phyloP scores from a whole-genome alignment of 2,888 invertebrate genomes.

The Meghimatium bilineatum region DNA sequence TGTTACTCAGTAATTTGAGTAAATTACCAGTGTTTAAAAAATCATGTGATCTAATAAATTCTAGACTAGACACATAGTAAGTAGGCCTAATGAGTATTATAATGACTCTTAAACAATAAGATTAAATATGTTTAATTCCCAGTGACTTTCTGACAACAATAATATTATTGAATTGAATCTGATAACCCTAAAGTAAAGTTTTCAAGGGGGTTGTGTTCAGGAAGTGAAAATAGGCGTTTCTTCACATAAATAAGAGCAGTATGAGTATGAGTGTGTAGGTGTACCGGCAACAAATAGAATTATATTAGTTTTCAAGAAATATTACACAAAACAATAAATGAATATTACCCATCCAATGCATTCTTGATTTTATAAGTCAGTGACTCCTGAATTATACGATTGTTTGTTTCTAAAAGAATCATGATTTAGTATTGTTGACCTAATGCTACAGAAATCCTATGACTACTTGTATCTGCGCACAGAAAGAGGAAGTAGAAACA shows the following conservation, averaged over 20 bases:
- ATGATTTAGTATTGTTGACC: conserved; percentile 62
- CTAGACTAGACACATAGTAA: too few relatives aligned
- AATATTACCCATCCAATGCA: conserved; percentile 93
- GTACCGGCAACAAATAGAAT: neutral
- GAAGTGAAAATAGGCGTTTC: conserved; percentile 52
- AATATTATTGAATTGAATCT: too few relatives aligned
- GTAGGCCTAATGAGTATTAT: too few relatives aligned
- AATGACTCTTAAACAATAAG: too few relatives aligned
- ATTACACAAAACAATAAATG: neutral
- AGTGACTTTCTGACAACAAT: too few relatives aligned
- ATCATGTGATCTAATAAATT: too few relatives aligned
- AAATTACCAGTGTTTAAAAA: too few relatives aligned
- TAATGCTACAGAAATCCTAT: conserved; percentile 15
- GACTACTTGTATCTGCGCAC: neutral
- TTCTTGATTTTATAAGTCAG: conserved; percentile 96
- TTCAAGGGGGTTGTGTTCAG: conserved; percentile 29
- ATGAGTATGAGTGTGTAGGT: too few relatives aligned
- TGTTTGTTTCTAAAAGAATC: conserved; percentile 94
- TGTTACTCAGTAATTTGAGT: too few relatives aligned
- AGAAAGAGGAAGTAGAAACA: conserved; percentile 48
- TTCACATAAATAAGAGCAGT: neutral
- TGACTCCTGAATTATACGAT: conserved; percentile 98
- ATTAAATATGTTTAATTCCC: too few relatives aligned
- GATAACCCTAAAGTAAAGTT: too few relatives aligned
- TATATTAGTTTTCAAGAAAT: neutral